These are phyloP conservation scores for Phoeniculus purpureus DNA, from an alignment of 2,797 vertebrate genomes.

Conservation along the genomic window DNA sequence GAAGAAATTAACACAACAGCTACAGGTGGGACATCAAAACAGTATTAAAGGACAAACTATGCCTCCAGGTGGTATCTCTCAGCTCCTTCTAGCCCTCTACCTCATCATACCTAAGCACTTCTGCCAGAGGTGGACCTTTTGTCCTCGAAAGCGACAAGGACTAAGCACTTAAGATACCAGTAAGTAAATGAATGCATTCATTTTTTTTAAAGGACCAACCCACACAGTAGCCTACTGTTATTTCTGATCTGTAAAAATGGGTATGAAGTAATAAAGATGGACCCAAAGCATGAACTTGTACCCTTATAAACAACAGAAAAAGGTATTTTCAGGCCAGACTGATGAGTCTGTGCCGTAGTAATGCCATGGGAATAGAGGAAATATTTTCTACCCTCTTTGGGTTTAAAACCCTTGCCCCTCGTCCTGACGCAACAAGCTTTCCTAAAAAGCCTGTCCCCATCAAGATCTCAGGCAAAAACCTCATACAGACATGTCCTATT, in stretches of 20 bases:
- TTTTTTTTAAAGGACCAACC: background rate
- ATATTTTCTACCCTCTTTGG: background rate
- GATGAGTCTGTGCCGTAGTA: background rate
- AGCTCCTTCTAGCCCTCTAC: background rate
- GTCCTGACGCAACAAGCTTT: no score
- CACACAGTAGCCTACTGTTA: background rate
- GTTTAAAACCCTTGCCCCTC: no score
- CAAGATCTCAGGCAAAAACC: background rate
- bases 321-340: background rate
- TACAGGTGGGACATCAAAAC: background rate
- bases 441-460: no score
- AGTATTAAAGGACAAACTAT: background rate
- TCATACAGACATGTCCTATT: background rate
- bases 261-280: background rate
- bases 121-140: background rate
- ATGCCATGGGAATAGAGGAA: background rate
- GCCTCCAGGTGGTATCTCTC: background rate
- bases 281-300: background rate
- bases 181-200: background rate
- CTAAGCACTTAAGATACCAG: background rate
- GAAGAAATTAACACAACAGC: background rate
- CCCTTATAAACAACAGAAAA: background rate
- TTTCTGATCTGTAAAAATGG: background rate
- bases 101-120: no score
- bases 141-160: rapidly evolving